phyloP scores from a whole-genome alignment of 2,888 invertebrate species.

The Periphyllus acericola region DNA sequence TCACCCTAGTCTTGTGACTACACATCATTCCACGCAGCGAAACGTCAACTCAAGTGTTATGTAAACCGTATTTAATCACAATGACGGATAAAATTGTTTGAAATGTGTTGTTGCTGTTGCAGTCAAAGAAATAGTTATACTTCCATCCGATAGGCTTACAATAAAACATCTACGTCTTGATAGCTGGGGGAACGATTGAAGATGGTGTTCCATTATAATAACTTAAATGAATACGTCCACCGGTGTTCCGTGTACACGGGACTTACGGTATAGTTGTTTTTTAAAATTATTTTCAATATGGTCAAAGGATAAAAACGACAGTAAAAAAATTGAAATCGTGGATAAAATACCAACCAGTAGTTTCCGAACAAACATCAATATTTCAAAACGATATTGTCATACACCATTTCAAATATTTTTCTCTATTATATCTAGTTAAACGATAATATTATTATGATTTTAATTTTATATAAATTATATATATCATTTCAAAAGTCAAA shows the following conservation, averaged over 20 bases:
- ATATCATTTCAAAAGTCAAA: no score
- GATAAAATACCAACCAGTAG: no score
- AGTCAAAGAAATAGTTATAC: neutral
- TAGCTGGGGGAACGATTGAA: neutral
- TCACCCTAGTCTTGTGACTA: slow-evolving; percentile 10
- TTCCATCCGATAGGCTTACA: neutral
- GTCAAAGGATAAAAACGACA: no score
- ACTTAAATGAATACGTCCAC: no score
- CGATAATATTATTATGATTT: no score
- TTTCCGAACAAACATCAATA: no score
- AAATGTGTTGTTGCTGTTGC: neutral
- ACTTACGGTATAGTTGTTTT: slow-evolving; percentile 24
- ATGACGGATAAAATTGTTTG: slow-evolving; percentile 3
- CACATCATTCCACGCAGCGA: slow-evolving; percentile 3
- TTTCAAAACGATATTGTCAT: no score
- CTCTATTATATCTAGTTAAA: no score
- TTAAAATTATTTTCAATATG: neutral
- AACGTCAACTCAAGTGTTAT: slow-evolving; percentile 32
- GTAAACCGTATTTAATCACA: slow-evolving; percentile 42
- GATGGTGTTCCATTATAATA: neutral
- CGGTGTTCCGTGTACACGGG: neutral
- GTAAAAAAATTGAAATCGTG: no score
- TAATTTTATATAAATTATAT: no score
- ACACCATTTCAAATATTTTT: no score
- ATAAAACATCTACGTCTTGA: neutral